Evolutionary conservation across 2,113 vertebrate genomes (phyloP).

Genomic region (Xiphophorus hellerii): DNA sequence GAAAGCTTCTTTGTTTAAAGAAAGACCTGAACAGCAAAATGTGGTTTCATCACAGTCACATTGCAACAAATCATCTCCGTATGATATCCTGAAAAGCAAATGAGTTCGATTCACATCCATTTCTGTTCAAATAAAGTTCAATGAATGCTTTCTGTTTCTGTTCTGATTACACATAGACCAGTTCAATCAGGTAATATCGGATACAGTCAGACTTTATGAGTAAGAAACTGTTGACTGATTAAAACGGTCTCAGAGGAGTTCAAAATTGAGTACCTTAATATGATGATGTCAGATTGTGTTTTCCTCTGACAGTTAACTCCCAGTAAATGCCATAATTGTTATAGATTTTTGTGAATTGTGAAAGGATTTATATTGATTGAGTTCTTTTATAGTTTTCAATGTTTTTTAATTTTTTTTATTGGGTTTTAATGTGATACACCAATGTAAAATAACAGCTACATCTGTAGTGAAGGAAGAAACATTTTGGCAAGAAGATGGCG

Average conservation of each 20-base stretch:
- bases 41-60: not conserved
- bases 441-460: too few relatives aligned
- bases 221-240: not conserved
- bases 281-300: too few relatives aligned
- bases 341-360: too few relatives aligned
- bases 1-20: conserved; percentile 4
- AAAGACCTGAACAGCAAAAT: not conserved
- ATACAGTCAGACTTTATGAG: not conserved
- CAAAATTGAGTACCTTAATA: not conserved
- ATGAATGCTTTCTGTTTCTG: not conserved
- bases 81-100: not conserved
- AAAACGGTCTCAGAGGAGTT: not conserved
- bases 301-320: too few relatives aligned
- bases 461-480: too few relatives aligned
- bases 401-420: too few relatives aligned
- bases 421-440: too few relatives aligned
- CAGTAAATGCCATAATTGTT: too few relatives aligned
- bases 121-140: not conserved
- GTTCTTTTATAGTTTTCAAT: too few relatives aligned
- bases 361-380: too few relatives aligned
- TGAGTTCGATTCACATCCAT: not conserved
- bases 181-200: not conserved
- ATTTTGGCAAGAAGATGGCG: too few relatives aligned
- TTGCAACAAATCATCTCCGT: too few relatives aligned
- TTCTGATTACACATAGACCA: not conserved